phyloP scores from a whole-genome alignment of 2,888 invertebrate species.

The Rotaria sp. region DNA sequence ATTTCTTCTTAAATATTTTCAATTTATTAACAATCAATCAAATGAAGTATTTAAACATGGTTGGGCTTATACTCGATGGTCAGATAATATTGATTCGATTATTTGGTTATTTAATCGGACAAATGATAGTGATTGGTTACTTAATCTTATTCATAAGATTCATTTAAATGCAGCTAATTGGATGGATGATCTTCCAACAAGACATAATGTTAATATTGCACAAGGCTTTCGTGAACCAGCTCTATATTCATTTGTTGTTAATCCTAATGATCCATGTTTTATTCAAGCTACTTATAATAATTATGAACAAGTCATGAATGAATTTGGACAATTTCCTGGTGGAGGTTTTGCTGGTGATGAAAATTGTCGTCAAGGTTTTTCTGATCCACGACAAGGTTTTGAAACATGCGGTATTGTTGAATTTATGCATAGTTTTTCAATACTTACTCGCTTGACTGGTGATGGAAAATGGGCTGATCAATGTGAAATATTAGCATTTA shows the following conservation, averaged over 20 bases:
- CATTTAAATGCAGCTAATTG: background rate
- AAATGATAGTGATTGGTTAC: background rate
- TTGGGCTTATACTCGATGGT: background rate
- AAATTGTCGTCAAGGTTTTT: background rate
- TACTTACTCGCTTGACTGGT: background rate
- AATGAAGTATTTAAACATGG: background rate
- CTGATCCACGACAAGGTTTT: slow-evolving; percentile 20
- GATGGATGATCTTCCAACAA: background rate
- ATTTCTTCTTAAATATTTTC: slow-evolving; percentile 12
- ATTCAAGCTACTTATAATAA: background rate
- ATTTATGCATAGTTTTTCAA: slow-evolving; percentile 5
- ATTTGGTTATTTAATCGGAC: slow-evolving; percentile 26
- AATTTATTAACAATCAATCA: background rate
- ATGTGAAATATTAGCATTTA: background rate
- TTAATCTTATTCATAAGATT: slow-evolving; percentile 3
- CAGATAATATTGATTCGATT: background rate
- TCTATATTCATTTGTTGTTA: background rate
- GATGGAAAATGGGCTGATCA: background rate
- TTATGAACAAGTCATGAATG: background rate
- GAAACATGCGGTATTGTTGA: slow-evolving; percentile 27
- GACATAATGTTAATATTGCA: slow-evolving; percentile 19
- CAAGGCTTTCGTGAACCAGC: slow-evolving; percentile 29
- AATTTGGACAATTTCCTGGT: slow-evolving; percentile 14
- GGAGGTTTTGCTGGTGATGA: slow-evolving; percentile 21
- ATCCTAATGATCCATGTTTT: background rate